phyloP scores from a whole-genome alignment of 2,888 invertebrate species.

The Hemithea aestivaria region DNA sequence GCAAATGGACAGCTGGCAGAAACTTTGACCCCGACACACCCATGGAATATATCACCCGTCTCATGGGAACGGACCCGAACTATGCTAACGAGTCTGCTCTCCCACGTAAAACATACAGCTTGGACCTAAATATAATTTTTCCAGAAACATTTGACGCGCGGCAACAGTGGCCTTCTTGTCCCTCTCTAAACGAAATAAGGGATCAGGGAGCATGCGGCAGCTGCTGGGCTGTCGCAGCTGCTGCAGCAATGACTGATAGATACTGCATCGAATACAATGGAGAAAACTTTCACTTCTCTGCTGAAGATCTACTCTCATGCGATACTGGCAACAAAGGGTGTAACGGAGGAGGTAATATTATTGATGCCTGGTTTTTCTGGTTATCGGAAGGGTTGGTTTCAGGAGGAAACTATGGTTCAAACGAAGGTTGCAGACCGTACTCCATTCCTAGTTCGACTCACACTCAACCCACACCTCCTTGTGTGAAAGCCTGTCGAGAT shows the following conservation, averaged over 20 bases:
- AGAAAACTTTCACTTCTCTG: slow-evolving; percentile 86
- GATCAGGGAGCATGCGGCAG: slow-evolving; percentile 95
- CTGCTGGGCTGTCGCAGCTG: slow-evolving; percentile 96
- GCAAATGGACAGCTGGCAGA: slow-evolving; percentile 87
- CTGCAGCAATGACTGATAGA: slow-evolving; percentile 93
- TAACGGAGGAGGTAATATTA: neutral
- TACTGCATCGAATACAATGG: slow-evolving; percentile 89
- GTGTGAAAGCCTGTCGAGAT: slow-evolving; percentile 4
- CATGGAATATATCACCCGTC: slow-evolving; percentile 51
- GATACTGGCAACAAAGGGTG: slow-evolving; percentile 63
- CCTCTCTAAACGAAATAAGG: slow-evolving; percentile 88
- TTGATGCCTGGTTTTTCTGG: slow-evolving; percentile 1
- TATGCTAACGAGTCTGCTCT: slow-evolving; percentile 42
- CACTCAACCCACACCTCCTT: slow-evolving; percentile 6
- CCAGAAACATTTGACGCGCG: slow-evolving; percentile 91
- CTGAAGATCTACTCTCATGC: slow-evolving; percentile 91
- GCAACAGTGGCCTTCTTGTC: slow-evolving; percentile 89
- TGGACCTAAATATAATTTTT: slow-evolving; percentile 62
- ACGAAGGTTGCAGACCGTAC: slow-evolving; percentile 79
- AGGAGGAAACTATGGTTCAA: slow-evolving; percentile 84
- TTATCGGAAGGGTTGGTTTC: slow-evolving; percentile 76
- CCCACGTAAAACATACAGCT: too few species aligned
- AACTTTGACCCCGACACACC: slow-evolving; percentile 83
- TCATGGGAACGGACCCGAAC: slow-evolving; percentile 85
- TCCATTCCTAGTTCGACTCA: slow-evolving; percentile 1